Percentiles rank a stretch among this genome's conserved stretches.
Conservation (phyloP, 2,888 invertebrate species). For the Sesamia inferens region DNA sequence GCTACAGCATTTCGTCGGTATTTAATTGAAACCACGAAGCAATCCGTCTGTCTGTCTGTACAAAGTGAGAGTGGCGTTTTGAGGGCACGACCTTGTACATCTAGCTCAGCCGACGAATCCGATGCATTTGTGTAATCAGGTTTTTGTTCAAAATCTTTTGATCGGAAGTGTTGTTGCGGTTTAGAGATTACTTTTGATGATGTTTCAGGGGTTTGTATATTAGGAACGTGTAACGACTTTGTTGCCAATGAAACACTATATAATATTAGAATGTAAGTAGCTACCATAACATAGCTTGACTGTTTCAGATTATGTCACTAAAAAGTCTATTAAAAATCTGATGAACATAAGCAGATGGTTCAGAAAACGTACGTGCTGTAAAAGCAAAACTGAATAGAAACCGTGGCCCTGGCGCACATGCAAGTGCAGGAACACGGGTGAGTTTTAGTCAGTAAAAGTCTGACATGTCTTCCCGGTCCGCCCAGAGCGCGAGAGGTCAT, state of each 20-base stretch:
- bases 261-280: not conserved
- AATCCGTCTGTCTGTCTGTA: constrained; percentile 45
- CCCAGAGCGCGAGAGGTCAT: no score
- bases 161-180: constrained; percentile 40
- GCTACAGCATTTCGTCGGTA: constrained; percentile 11
- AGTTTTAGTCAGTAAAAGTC: no score
- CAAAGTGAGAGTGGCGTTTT: constrained; percentile 62
- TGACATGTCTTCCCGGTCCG: no score
- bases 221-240: not conserved
- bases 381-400: no score
- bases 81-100: constrained; percentile 61
- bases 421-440: no score
- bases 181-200: constrained; percentile 10
- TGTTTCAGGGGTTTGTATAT: not conserved
- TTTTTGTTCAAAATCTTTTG: constrained; percentile 42
- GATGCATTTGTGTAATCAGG: constrained; percentile 54
- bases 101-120: constrained; percentile 42
- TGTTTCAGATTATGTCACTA: not conserved
- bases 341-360: not conserved
- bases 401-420: no score
- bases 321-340: no score
- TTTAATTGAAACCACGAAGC: constrained; percentile 39
- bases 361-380: not conserved
- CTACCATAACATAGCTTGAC: no score
- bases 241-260: not conserved